A percentile compares a stretch with the other conserved stretches of the same genome.
Evolutionary conservation across 2,113 vertebrate species (phyloP).

Genomic region (Haliaeetus leucogaster): DNA sequence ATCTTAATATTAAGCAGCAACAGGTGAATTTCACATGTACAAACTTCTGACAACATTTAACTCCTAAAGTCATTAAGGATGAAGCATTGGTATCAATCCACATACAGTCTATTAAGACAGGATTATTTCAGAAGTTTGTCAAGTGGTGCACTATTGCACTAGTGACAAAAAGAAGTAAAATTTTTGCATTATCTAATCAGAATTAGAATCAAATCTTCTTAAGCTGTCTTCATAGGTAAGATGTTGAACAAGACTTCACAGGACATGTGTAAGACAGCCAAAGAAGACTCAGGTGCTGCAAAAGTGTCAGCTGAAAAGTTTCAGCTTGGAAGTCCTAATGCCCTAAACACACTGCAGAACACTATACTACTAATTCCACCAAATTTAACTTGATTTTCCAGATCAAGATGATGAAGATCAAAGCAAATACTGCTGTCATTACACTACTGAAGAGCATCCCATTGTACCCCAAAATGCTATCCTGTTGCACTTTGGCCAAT

Average conservation of each 20-base stretch:
- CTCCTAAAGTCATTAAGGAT: not conserved
- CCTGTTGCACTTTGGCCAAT: not conserved
- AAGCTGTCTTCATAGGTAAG: not conserved
- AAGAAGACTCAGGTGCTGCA: not conserved
- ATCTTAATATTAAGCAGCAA: conserved; percentile 25
- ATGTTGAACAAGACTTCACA: not conserved
- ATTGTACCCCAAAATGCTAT: not conserved
- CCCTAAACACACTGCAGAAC: not conserved
- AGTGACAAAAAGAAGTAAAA: not conserved
- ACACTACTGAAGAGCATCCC: not conserved
- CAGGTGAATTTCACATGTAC: not conserved
- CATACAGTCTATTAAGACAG: not conserved
- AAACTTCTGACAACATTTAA: not conserved
- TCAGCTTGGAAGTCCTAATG: not conserved
- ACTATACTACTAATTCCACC: not conserved
- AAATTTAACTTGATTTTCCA: not conserved
- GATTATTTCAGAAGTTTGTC: conserved; percentile 10
- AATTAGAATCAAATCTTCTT: not conserved
- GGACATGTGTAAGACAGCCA: not conserved
- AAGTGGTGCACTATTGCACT: not conserved
- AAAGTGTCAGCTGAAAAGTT: not conserved
- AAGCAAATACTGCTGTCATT: not conserved
- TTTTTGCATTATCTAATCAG: not conserved
- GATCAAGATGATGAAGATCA: not conserved
- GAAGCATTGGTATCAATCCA: not conserved